Evolutionary conservation across 2,888 invertebrate genomes (phyloP), one percentile per base, ranked within the genome.

Genomic region (Orthonevra nobilis): DNA sequence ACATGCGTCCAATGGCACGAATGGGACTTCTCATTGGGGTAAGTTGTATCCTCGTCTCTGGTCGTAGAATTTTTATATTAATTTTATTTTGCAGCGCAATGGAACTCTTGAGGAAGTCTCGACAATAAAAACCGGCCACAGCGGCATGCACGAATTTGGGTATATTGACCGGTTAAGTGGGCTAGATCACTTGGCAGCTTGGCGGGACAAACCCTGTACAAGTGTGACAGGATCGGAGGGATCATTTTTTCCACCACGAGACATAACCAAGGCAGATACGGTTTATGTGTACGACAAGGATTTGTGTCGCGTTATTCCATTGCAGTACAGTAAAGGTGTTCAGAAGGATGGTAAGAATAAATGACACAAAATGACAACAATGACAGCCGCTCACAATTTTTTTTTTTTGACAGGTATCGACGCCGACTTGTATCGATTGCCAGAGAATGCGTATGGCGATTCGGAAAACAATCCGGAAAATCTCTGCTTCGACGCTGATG

Each of bases 251-350:
- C 96, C 96, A 0, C 96, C 96, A 0, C 91, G 95, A 0, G 91
- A 93, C 28, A 89, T 91, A 72, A 94, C 94, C 12, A 91, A 92
- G 68, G 90, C 91, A 0, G 93, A 96, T 85, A 89, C 92, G 0
- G 91, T 96, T 10, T 91, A 94, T 82, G 89, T 97, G 0, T 97
- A 95, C 87, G 96, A 96, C 85, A 96, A 96, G 86, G 96, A 97
- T 85, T 88, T 97, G 38, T 97, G 97, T 85, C 91, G 96, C 69
- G 92, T 93, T 0, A 88, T 96, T 83, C 95, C 96, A 0, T 86
- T 96, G 69, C 90, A 93, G 81, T 96, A 95, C 86, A 89, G 92
- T 12, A 90, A 92, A 20, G 91, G 93, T 40, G 91, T 92, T 0
- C 90, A 91, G 46, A 95, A 95, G 89, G 92, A 94, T 84, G 94